Conservation (phyloP, 2,113 vertebrate genomes). For the Casuarius casuarius region DNA sequence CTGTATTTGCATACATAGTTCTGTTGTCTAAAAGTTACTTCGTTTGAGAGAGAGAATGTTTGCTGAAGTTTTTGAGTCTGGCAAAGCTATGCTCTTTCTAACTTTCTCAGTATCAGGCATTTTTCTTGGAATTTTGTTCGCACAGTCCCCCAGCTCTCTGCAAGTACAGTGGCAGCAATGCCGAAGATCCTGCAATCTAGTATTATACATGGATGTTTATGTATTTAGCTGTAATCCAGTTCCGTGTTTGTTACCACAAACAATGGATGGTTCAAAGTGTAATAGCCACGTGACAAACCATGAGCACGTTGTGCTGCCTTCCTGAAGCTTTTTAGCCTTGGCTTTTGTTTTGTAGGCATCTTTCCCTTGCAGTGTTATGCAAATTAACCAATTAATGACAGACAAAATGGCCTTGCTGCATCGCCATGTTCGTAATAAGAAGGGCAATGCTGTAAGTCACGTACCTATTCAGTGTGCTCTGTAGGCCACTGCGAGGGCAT, state of each 20-base stretch:
- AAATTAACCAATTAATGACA: slow-evolving; percentile 81
- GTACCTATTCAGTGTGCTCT: slow-evolving; percentile 77
- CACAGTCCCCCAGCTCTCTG: neutral
- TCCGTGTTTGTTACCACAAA: slow-evolving; percentile 12
- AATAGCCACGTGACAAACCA: slow-evolving; percentile 67
- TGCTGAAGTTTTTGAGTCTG: neutral
- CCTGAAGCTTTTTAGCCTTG: slow-evolving; percentile 47
- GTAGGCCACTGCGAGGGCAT: slow-evolving; percentile 78
- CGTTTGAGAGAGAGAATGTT: neutral
- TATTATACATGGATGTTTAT: neutral
- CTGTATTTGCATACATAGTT: neutral
- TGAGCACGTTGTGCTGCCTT: slow-evolving; percentile 52
- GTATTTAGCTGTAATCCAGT: slow-evolving; percentile 34
- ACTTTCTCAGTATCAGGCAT: neutral
- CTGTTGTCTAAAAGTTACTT: neutral
- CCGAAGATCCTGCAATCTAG: neutral
- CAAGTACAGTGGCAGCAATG: neutral
- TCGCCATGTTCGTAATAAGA: slow-evolving; percentile 76
- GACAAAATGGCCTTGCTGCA: slow-evolving; percentile 77
- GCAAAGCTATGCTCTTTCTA: neutral
- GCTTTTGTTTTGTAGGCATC: slow-evolving; percentile 67
- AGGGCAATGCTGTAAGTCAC: slow-evolving; percentile 81
- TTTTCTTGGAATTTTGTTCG: neutral
- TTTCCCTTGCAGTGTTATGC: slow-evolving; percentile 76
- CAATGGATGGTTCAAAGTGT: slow-evolving; percentile 48